Evolutionary conservation across 30 jellyfish, hydroid and myxozoan species (phyloP), one percentile per base, ranked within the genome.

Genomic region (Chironex yamaguchii): DNA sequence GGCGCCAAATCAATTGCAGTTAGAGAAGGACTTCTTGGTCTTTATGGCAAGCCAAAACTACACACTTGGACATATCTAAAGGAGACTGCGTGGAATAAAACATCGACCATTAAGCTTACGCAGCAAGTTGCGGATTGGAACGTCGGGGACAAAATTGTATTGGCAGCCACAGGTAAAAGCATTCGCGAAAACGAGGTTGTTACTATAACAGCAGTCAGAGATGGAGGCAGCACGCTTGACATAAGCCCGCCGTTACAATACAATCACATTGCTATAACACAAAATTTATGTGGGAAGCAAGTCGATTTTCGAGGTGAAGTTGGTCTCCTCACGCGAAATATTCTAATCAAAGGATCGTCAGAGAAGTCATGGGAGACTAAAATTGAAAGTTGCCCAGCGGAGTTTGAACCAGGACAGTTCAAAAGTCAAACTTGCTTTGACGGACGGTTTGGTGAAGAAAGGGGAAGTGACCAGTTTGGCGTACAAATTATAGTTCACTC

Each of bases 381-480:
- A 21, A 76, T 93, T 68, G 90, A 78, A 29, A 73, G 49, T 33
- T 93, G 98, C 33, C 96, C 96, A 32, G 65, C 34, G 13, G 98
- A 93, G 65, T 93, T 93, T 36, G 98, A 93, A 25, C 96, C 97
- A 4, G 96, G 94, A 0, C 98, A 93, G 69, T 93, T 93, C 81
- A 95, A 96, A 34, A 66, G 93, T 17, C 98, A 93, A 74, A 93
- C 97, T 0, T 93, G 98, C 79, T 93, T 93, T 72, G 96, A 88
- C 34, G 95, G 95, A 17, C 54, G 96, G 51, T 93, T 87, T 65
- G 98, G 98, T n/a, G 96, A 87, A 51, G 98, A 93, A 76, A 51
- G 91, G n/a, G 97, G 96, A 24, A 93, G 98, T 51, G 98, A 93
- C 62, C 97, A 93, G 48, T 93, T 93, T 69, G 98, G 98, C 17